Evolutionary conservation across 2,888 invertebrate genomes (phyloP).

Genomic region (Hecatera dysodea): DNA sequence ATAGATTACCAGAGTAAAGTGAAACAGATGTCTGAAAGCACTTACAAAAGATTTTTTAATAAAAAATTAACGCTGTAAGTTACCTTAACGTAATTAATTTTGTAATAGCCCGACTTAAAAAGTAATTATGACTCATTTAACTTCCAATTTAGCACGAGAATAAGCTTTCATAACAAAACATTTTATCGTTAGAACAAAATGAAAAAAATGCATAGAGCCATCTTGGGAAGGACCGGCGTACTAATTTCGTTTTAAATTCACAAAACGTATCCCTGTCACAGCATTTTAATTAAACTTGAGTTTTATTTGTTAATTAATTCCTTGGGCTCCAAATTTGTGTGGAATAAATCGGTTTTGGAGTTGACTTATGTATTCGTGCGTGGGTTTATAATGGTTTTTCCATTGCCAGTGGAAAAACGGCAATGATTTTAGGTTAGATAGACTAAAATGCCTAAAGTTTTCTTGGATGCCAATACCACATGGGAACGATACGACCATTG

Average conservation of each 20-base stretch:
- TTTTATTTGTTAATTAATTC: conserved; percentile 56
- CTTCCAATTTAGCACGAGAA: conserved; percentile 13
- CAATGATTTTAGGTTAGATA: no score
- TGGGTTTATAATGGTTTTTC: conserved; percentile 1
- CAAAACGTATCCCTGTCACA: conserved; percentile 56
- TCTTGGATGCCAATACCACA: no score
- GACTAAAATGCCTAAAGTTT: no score
- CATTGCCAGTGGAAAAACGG: neutral
- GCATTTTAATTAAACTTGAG: conserved; percentile 57
- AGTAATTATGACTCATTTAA: conserved; percentile 32
- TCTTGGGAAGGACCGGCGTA: conserved; percentile 5
- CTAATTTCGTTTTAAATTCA: conserved; percentile 58
- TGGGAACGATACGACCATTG: no score
- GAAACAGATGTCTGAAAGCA: neutral
- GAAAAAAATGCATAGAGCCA: conserved; percentile 35
- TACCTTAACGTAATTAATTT: conserved; percentile 6
- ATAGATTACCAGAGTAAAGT: neutral
- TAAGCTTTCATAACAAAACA: conserved; percentile 23
- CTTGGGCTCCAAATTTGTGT: conserved; percentile 21
- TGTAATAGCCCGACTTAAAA: conserved; percentile 25
- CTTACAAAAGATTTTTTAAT: conserved; percentile 8
- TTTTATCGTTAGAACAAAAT: conserved; percentile 21
- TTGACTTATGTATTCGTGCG: conserved; percentile 8
- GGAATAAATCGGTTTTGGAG: conserved; percentile 16
- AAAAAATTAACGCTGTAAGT: conserved; percentile 5